A percentile compares a stretch with the other conserved stretches of the same genome.
Conservation (phyloP, 2,113 vertebrate species). For the Phyllostomus hastatus region DNA sequence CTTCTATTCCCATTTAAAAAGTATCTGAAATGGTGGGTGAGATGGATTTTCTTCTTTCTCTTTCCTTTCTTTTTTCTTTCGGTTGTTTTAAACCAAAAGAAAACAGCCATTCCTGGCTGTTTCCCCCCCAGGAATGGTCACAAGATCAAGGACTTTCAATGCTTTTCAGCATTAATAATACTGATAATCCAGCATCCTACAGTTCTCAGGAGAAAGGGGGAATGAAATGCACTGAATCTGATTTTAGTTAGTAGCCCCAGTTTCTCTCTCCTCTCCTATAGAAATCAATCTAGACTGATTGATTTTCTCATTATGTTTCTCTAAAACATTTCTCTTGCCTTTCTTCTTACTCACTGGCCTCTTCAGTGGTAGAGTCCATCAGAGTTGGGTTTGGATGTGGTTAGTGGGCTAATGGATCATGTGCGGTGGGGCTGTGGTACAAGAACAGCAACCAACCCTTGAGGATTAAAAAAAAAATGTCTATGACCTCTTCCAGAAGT, state of each 20-base stretch:
- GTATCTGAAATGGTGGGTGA: conserved; percentile 39
- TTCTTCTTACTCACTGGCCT: background rate
- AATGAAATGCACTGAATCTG: background rate
- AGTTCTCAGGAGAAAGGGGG: background rate
- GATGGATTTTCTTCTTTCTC: background rate
- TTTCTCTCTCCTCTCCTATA: background rate
- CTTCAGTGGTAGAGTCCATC: background rate
- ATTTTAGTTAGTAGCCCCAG: background rate
- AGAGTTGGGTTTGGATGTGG: background rate
- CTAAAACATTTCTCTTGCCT: background rate
- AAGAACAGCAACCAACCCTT: background rate
- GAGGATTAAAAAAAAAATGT: background rate
- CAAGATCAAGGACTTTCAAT: background rate
- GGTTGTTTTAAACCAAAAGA: background rate
- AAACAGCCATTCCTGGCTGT: too few relatives aligned
- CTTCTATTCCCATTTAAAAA: background rate
- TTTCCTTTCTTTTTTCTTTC: background rate
- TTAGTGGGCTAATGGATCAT: background rate
- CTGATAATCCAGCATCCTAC: background rate
- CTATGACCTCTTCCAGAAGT: background rate
- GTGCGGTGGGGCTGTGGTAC: background rate
- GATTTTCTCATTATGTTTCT: too few relatives aligned
- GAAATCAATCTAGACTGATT: background rate
- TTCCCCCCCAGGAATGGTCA: background rate
- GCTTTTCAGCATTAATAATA: conserved; percentile 4